Evolutionary conservation across 2,888 invertebrate genomes (phyloP).

Genomic region (Orthonychiurus folsomi): DNA sequence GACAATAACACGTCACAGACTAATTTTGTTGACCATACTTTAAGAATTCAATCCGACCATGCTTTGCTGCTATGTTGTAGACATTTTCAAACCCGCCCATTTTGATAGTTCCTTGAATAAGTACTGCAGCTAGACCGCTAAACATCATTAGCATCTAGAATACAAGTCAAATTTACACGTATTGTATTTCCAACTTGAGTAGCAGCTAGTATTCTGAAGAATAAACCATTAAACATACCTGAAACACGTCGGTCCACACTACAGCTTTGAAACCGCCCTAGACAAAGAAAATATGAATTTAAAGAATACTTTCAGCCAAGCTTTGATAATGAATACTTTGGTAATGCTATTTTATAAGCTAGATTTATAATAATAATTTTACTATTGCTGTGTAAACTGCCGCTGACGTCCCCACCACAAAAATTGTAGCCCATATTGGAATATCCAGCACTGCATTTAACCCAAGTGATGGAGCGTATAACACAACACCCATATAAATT

Average conservation of each 20-base stretch:
- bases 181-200: too few species aligned
- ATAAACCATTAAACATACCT: too few species aligned
- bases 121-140: slow-evolving; percentile 66
- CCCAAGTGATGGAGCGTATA: slow-evolving; percentile 38
- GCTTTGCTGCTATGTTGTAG: slow-evolving; percentile 38
- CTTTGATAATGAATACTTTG: too few species aligned
- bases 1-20: too few species aligned
- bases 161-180: too few species aligned
- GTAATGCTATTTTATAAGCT: neutral
- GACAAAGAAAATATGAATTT: too few species aligned
- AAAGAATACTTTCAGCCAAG: neutral
- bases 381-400: slow-evolving; percentile 35
- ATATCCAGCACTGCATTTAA: slow-evolving; percentile 31
- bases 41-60: slow-evolving; percentile 26
- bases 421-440: slow-evolving; percentile 26
- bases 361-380: too few species aligned
- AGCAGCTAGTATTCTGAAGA: too few species aligned
- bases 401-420: slow-evolving; percentile 29
- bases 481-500: slow-evolving; percentile 42
- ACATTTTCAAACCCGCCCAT: slow-evolving; percentile 42
- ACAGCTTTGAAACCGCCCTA: slow-evolving; percentile 71
- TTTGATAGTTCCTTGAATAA: slow-evolving; percentile 41
- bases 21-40: too few species aligned
- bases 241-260: slow-evolving; percentile 77
- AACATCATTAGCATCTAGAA: slow-evolving; percentile 84